A percentile compares a stretch with the other conserved stretches of the same genome.
phyloP scores from a whole-genome alignment of 2,888 invertebrate species.

The Lepetodrilus schrolli region DNA sequence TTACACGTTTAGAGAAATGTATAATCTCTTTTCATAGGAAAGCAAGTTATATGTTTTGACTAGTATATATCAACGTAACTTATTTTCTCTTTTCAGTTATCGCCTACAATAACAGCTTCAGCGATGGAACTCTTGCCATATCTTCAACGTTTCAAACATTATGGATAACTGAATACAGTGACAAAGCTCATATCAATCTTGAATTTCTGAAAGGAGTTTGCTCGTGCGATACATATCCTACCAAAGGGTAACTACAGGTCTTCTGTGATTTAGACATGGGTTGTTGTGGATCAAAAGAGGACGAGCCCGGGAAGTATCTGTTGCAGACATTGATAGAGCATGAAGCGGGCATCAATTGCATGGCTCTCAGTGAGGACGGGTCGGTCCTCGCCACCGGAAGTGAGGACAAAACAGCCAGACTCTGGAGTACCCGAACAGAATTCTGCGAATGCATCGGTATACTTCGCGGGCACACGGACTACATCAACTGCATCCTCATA shows the following conservation, averaged over 20 bases:
- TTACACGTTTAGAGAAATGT: too few relatives aligned
- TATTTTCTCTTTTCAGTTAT: not conserved
- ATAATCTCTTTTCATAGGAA: too few relatives aligned
- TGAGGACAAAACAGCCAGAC: slow-evolving; percentile 76
- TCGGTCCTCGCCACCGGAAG: slow-evolving; percentile 77
- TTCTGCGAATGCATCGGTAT: slow-evolving; percentile 77
- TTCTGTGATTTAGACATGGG: slow-evolving; percentile 60
- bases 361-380: slow-evolving; percentile 77
- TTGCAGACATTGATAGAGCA: slow-evolving; percentile 74
- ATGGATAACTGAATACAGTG: slow-evolving; percentile 13
- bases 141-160: slow-evolving; percentile 2
- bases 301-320: slow-evolving; percentile 53
- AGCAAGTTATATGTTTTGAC: too few relatives aligned
- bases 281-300: slow-evolving; percentile 59
- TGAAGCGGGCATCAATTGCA: slow-evolving; percentile 77
- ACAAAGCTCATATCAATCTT: too few relatives aligned
- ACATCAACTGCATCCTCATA: slow-evolving; percentile 76
- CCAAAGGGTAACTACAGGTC: not conserved
- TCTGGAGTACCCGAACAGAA: slow-evolving; percentile 77
- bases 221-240: too few relatives aligned
- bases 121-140: not conserved
- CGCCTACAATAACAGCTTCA: not conserved
- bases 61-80: too few relatives aligned
- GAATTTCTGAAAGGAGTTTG: too few relatives aligned
- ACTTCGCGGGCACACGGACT: slow-evolving; percentile 76